Conservation (phyloP, 2,888 invertebrate genomes). For the Cerceris rybyensis region DNA sequence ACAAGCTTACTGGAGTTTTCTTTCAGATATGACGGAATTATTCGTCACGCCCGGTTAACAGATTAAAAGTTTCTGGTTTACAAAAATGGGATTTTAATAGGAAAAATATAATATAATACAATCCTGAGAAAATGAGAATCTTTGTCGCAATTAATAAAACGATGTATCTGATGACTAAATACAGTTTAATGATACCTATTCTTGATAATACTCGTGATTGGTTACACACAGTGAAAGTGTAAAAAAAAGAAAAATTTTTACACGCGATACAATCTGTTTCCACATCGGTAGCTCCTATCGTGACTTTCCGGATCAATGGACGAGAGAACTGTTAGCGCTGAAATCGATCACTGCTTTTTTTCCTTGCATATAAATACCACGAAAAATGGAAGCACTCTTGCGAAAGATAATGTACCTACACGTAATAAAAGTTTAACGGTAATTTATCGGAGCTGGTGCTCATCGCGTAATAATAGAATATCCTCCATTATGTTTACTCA, state of each 20-base stretch:
- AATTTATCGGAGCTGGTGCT: conserved; percentile 26
- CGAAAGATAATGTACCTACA: conserved; percentile 56
- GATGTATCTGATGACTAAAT: too few species aligned
- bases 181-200: neutral
- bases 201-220: neutral
- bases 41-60: too few species aligned
- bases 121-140: too few species aligned
- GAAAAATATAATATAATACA: too few species aligned
- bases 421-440: conserved; percentile 37
- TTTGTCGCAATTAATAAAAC: too few species aligned
- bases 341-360: conserved; percentile 49
- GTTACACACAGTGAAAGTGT: neutral
- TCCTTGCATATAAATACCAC: conserved; percentile 52
- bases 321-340: conserved; percentile 53
- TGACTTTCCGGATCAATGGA: conserved; percentile 67
- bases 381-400: conserved; percentile 45
- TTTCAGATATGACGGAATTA: too few species aligned
- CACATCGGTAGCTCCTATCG: conserved; percentile 57
- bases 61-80: too few species aligned
- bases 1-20: too few species aligned
- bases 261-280: conserved; percentile 58
- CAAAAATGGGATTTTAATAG: too few species aligned
- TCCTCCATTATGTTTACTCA: too few species aligned
- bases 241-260: conserved; percentile 51
- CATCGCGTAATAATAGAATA: neutral